Evolutionary conservation across 2,888 invertebrate genomes (phyloP), one percentile per base, ranked within the genome.

Genomic region (Lepidochrysops patricia): DNA sequence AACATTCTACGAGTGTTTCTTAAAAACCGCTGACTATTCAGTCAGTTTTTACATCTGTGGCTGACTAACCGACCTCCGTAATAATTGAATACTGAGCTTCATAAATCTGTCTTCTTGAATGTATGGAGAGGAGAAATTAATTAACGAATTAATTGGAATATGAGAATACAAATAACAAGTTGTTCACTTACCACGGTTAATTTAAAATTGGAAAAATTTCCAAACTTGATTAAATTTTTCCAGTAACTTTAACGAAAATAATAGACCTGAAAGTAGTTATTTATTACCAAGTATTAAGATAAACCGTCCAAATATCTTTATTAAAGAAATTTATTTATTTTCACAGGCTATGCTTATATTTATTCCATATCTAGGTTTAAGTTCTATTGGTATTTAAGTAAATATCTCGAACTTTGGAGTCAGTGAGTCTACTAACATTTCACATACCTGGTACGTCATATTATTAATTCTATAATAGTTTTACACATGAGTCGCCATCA

Each of bases 31-130:
- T n/a, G n/a, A n/a, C n/a, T n/a, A n/a, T n/a, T 19, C 19, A 43
- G 19, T 43, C 2, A 2, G 19, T 43, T 15, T 19, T 7, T 43
- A 43, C 9, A 1, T 43, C 19, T 29, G 6, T 54, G 19, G 29
- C 9, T 52, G 52, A 52, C 26, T n/a, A 27, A 4, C 52, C 29
- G 29, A 52, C 29, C 19, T 27, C 13, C 52, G 27, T 52, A 27
- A 15, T 43, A 43, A 54, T 54, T 54, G 19, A 29, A 54, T 12
- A 54, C 29, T 29, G 54, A 32, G 26, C 29, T 29, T 54, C 54
- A 29, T 54, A 54, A 54, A 54, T 54, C 32, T 29, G 15, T 32
- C 54, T 52, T 27, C n/a, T 52, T 43, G 19, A 15, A 9, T 54
- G 27, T 27, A 29, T 13, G 27, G 26, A 4, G 13, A 32, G 32